These are phyloP conservation scores for Dallia pectoralis DNA, from an alignment of 2,797 vertebrate species.

Conservation along the genomic window DNA sequence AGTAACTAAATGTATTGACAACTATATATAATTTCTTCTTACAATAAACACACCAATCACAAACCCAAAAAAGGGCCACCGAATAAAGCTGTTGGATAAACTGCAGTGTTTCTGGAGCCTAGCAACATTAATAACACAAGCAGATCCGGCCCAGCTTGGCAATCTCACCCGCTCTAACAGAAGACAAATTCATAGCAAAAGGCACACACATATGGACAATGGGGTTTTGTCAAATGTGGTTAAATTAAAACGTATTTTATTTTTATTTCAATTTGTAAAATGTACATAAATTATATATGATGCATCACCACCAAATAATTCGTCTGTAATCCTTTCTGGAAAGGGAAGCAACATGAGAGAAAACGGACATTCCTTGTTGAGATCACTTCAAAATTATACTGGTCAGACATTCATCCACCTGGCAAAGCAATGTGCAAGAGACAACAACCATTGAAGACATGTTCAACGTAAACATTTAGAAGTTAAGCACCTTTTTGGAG, in stretches of 20 bases:
- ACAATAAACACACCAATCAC: not conserved
- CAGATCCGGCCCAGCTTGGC: not conserved
- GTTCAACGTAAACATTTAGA: constrained; percentile 71
- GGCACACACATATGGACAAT: constrained; percentile 57
- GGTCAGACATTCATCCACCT: constrained; percentile 74
- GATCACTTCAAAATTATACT: constrained; percentile 74
- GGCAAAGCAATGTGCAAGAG: constrained; percentile 80
- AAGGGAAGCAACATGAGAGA: constrained; percentile 62
- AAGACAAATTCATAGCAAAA: constrained; percentile 55
- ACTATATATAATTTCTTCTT: not conserved
- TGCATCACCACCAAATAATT: constrained; percentile 74
- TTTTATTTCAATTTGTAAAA: constrained; percentile 77
- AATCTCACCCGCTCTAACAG: constrained; percentile 29
- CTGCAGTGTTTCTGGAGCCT: not conserved
- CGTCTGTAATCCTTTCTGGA: constrained; percentile 66
- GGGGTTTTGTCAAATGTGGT: constrained; percentile 65
- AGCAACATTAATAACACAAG: not conserved
- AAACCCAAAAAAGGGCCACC: not conserved
- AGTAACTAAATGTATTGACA: not conserved
- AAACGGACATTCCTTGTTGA: constrained; percentile 77
- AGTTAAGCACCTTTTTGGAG: constrained; percentile 71
- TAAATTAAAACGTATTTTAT: constrained; percentile 73
- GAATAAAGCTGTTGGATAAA: not conserved
- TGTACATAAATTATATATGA: constrained; percentile 81
- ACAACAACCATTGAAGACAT: constrained; percentile 77